Evolutionary conservation across 1,140 invertebrate genomes (phyloP), one percentile per base, ranked within the genome.

Genomic region (Aphis craccivora): DNA sequence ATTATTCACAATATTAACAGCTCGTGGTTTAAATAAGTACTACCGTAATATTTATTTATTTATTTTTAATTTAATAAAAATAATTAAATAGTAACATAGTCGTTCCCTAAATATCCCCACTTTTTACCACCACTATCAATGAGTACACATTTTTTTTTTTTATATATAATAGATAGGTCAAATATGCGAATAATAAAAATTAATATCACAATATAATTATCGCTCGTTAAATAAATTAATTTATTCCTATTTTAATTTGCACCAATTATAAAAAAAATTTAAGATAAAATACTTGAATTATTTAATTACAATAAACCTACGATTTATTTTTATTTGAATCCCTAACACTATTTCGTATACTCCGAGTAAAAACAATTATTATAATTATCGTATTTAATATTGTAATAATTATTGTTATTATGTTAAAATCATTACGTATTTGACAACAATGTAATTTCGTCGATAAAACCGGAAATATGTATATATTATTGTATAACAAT

Each of bases 401-500:
- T 76, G n/a, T n/a, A 18, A 76, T 76, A 76, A 76, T 76, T n/a
- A 76, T 35, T n/a, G 60, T 76, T 67, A 51, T 60, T 76, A 76
- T n/a, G 60, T 76, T n/a, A 14, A n/a, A 76, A 76, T n/a, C 30
- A 76, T 76, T 76, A n/a, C 60, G n/a, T n/a, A 76, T n/a, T 35
- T 76, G 4, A 76, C n/a, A 76, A 76, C 5, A n/a, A 76, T 76
- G n/a, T 76, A 76, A 76, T 76, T n/a, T 76, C 30, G n/a, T 76
- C 60, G 60, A 76, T 76, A 76, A 76, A n/a, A 76, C 60, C 60
- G 60, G 60, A 76, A 76, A 76, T 76, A 76, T 76, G 60, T 35
- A n/a, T n/a, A 18, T 14, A 76, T 76, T 18, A 76, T 76, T 14
- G n/a, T n/a, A n/a, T 20, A 76, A 76, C 60, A 76, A 76, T 76